Evolutionary conservation across 2,797 vertebrate species (phyloP).

Genomic region (Sandelia bainsii): DNA sequence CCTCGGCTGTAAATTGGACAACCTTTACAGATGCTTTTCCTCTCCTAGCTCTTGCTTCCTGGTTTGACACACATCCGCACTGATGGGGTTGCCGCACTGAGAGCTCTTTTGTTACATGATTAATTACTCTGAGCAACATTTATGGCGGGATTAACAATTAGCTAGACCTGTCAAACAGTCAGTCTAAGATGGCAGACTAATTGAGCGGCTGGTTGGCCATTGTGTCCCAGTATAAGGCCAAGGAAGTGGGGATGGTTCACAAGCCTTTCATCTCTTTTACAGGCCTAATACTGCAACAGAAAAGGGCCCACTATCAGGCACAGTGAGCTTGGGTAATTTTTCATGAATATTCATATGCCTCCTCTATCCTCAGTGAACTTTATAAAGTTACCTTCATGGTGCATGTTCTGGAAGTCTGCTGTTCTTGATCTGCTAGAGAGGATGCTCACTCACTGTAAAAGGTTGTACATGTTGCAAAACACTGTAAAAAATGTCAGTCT

Average conservation of each 20-base stretch:
- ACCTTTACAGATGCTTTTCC: conserved; percentile 62
- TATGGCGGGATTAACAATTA: conserved; percentile 96
- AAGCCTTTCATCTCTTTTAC: conserved; percentile 83
- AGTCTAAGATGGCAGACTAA: conserved; percentile 93
- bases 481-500: background rate
- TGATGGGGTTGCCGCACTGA: conserved; percentile 85
- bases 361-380: conserved; percentile 75
- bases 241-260: conserved; percentile 76
- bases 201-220: conserved; percentile 93
- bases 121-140: conserved; percentile 96
- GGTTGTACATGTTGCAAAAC: conserved; percentile 8
- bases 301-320: conserved; percentile 73
- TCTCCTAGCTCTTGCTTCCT: conserved; percentile 22
- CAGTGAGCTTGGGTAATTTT: conserved; percentile 73
- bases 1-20: conserved; percentile 66
- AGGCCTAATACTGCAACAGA: conserved; percentile 72
- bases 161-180: conserved; percentile 94
- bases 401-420: conserved; percentile 59
- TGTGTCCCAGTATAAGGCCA: conserved; percentile 87
- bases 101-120: conserved; percentile 93
- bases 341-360: conserved; percentile 84
- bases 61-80: conserved; percentile 82
- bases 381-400: conserved; percentile 85
- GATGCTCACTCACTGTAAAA: conserved; percentile 21
- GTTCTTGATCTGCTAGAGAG: conserved; percentile 11